These are phyloP conservation scores for Dicentrarchus labrax DNA, from an alignment of 2,113 vertebrate species.

Conservation along the genomic window DNA sequence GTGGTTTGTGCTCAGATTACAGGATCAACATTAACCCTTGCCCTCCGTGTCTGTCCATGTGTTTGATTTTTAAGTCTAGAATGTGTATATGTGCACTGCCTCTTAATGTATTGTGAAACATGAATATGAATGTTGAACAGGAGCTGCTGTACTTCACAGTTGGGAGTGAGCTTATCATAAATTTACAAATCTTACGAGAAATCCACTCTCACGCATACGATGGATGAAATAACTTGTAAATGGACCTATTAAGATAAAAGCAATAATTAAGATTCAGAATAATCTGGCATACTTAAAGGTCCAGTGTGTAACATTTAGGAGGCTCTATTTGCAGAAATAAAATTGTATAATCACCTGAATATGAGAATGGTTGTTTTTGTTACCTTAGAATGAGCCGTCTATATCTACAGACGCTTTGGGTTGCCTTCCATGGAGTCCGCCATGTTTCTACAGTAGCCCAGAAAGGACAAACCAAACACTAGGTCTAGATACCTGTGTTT, in stretches of 20 bases:
- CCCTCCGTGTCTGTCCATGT: not conserved
- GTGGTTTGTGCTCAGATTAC: constrained; percentile 56
- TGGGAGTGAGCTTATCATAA: not conserved
- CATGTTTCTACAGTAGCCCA: no score
- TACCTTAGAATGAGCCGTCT: no score
- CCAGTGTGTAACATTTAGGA: no score
- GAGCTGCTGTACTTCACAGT: not conserved
- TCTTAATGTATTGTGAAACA: not conserved
- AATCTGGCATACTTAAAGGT: not conserved
- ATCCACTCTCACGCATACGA: not conserved
- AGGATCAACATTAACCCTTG: constrained; percentile 53
- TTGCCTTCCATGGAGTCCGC: no score
- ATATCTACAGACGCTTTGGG: no score
- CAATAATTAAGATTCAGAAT: not conserved
- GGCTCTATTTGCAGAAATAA: no score
- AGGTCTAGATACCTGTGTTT: no score
- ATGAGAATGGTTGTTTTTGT: no score
- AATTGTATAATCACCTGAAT: no score
- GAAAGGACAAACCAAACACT: no score
- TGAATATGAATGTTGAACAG: not conserved
- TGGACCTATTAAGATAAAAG: not conserved
- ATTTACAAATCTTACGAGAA: not conserved
- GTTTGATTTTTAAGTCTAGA: not conserved
- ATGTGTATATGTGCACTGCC: not conserved
- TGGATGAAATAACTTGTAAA: not conserved